Base-by-base conservation (phyloP, 2,797 vertebrate genomes). In the Scarus forsteni region DNA sequence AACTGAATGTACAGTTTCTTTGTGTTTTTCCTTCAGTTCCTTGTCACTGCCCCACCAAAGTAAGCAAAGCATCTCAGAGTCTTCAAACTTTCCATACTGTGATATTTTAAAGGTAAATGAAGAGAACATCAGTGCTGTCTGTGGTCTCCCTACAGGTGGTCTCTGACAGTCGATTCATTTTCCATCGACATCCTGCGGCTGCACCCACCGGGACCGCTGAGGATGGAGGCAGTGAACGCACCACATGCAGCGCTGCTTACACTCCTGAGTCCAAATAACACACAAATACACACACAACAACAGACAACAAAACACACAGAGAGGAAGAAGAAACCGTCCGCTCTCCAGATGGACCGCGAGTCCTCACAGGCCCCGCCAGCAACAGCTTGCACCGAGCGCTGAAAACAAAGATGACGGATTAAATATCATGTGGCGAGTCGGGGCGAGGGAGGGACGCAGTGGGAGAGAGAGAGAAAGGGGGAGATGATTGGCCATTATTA, bases 381-480 rank as follows among this genome's bases (percentile, higher is more conserved):
- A 95, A 95, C 95, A 96, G 95, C 95, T 96, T 96, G 95, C 35
- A 84, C 86, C 91, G 94, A 95, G 95, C 93, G 95, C 91, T 93
- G 95, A 95, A 96, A 96, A 96, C 95, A 96, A 96, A 96, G 94
- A 96, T 96, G 95, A 96, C 79, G 92, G 94, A 96, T 95, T 94
- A 96, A 96, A 96, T 95, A 95, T 96, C 94, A 95, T 94, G 94
- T 91, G 94, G 85, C 10, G 84, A 77, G 75, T 55, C 27, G 60
- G 73, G 70, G 73, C 39, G 70, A 75, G 66, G 55, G 64, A 65
- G 77, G 51, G 74, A 60, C 55, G 52, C 62, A 61, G 65, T 39
- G 60, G 65, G 75, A 51, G 66, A 35, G 67, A 44, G 60, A 43
- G 71, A 15, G 72, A 18, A 53, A 14, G 57, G 40, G 64, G n/a